Evolutionary conservation across 2,797 vertebrate genomes (phyloP).

Genomic region (Argyrosomus regius): DNA sequence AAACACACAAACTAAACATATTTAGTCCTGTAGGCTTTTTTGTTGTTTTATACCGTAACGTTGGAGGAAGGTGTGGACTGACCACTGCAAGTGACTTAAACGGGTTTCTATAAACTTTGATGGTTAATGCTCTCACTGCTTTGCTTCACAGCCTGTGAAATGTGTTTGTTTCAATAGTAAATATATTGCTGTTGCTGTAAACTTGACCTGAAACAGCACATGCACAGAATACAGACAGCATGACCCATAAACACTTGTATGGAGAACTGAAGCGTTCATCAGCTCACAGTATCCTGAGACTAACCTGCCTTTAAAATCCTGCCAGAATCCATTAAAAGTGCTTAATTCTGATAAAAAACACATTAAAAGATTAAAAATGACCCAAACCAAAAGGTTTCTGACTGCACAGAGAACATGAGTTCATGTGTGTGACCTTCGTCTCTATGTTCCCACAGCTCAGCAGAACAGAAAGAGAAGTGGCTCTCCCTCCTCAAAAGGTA

Average conservation of each 20-base stretch:
- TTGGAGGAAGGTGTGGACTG: neutral
- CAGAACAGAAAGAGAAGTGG: constrained; percentile 89
- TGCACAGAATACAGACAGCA: constrained; percentile 17
- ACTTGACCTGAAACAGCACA: constrained; percentile 18
- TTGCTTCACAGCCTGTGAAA: neutral
- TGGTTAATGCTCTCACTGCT: neutral
- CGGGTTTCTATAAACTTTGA: neutral
- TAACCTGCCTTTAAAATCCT: neutral
- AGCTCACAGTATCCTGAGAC: neutral
- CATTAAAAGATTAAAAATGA: constrained; percentile 2
- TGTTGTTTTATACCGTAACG: neutral
- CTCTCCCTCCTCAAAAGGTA: constrained; percentile 88
- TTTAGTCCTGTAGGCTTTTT: neutral
- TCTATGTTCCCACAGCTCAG: constrained; percentile 81
- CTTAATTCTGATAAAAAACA: neutral
- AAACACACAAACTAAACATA: neutral
- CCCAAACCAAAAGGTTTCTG: neutral
- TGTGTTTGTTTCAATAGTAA: constrained; percentile 20
- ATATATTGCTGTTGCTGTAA: constrained; percentile 16
- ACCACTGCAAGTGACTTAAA: neutral
- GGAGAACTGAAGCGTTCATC: neutral
- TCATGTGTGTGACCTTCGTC: neutral
- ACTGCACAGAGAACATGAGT: neutral
- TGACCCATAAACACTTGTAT: neutral
- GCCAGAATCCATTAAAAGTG: neutral